A percentile compares a stretch with the other conserved stretches of the same genome.
These are phyloP conservation scores for Noctua janthe DNA, from an alignment of 2,888 invertebrate species.

Conservation along the genomic window DNA sequence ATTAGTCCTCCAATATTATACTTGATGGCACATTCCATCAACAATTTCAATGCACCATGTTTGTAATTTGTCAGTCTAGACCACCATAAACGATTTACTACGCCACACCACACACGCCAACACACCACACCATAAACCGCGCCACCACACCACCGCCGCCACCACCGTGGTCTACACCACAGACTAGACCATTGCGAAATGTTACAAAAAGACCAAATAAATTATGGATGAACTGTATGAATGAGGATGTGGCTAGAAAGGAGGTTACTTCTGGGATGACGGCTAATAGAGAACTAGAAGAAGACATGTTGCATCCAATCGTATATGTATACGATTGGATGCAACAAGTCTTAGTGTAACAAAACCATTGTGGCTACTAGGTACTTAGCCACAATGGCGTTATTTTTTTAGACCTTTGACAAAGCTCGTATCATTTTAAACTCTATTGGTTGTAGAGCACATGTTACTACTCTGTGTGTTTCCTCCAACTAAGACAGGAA, in stretches of 20 bases:
- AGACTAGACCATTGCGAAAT: neutral
- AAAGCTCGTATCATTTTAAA: neutral
- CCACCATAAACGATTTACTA: too few species aligned
- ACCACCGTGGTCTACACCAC: too few species aligned
- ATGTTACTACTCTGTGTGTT: constrained; percentile 27
- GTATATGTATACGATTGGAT: neutral
- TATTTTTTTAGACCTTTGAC: neutral
- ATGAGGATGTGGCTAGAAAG: neutral
- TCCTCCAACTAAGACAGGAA: constrained; percentile 41
- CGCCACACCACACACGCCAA: too few species aligned
- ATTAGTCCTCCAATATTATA: neutral
- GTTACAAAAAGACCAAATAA: neutral
- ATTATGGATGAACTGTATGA: neutral
- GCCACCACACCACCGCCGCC: too few species aligned
- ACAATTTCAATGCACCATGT: neutral
- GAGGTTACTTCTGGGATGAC: neutral
- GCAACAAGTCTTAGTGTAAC: too few species aligned
- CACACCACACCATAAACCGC: too few species aligned
- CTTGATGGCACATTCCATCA: neutral
- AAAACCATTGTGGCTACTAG: too few species aligned
- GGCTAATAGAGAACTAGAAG: neutral
- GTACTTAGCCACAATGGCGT: neutral
- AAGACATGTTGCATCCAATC: neutral
- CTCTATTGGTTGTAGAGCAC: neutral
- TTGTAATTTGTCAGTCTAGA: neutral